These are phyloP conservation scores for Eupithecia exiguata DNA, from an alignment of 2,888 invertebrate species.

Conservation along the genomic window DNA sequence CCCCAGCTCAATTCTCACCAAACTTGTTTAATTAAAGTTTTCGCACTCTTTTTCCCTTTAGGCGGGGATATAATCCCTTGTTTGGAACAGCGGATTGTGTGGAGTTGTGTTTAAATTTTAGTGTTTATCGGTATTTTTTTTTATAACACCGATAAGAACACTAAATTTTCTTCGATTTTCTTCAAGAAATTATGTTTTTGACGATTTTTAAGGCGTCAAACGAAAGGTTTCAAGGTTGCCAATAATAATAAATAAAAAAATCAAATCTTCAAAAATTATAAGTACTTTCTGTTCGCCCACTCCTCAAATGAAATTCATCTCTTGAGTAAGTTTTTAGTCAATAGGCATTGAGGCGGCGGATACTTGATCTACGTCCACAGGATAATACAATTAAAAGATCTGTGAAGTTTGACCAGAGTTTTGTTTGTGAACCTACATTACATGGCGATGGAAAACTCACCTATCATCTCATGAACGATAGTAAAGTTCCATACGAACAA, in stretches of 20 bases:
- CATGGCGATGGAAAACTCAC: not conserved
- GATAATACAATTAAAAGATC: not conserved
- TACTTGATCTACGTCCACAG: not conserved
- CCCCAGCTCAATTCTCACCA: conserved; percentile 76
- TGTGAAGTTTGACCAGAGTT: not conserved
- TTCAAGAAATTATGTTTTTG: too few relatives aligned
- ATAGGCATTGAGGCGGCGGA: too few relatives aligned
- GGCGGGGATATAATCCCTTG: conserved; percentile 78
- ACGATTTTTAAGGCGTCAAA: too few relatives aligned
- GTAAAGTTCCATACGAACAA: not conserved
- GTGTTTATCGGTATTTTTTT: too few relatives aligned
- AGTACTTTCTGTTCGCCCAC: too few relatives aligned
- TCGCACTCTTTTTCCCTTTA: conserved; percentile 83
- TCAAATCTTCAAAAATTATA: too few relatives aligned
- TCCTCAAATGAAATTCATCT: too few relatives aligned
- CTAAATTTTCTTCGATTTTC: too few relatives aligned
- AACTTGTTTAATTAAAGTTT: conserved; percentile 84
- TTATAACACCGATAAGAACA: too few relatives aligned
- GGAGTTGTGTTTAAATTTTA: conserved; percentile 43
- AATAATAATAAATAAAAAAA: too few relatives aligned
- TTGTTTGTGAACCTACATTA: not conserved
- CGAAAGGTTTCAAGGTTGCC: too few relatives aligned
- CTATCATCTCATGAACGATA: not conserved
- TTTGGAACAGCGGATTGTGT: conserved; percentile 57
- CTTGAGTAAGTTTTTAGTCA: not conserved